These are phyloP conservation scores for Xestobium rufovillosum DNA, from an alignment of 2,888 invertebrate genomes.

Conservation along the genomic window DNA sequence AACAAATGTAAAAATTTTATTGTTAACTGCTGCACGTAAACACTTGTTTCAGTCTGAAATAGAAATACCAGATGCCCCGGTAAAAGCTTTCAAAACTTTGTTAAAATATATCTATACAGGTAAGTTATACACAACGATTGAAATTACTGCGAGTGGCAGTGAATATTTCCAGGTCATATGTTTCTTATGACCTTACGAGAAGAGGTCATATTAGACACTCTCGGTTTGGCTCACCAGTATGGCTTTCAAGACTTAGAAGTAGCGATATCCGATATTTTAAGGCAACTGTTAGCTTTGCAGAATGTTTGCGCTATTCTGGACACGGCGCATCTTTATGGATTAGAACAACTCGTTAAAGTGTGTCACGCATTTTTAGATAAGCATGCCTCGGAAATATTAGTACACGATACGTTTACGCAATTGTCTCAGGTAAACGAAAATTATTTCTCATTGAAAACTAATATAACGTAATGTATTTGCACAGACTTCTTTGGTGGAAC, in stretches of 20 bases:
- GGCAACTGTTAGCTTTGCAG: constrained; percentile 74
- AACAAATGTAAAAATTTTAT: constrained; percentile 5
- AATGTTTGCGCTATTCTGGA: constrained; percentile 96
- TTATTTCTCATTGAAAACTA: neutral
- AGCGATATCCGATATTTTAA: constrained; percentile 87
- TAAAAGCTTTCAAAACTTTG: constrained; percentile 81
- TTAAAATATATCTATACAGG: constrained; percentile 95
- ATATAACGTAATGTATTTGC: constrained; percentile 20
- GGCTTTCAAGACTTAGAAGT: constrained; percentile 87
- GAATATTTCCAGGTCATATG: constrained; percentile 51
- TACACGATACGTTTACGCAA: constrained; percentile 74
- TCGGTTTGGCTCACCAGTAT: constrained; percentile 91
- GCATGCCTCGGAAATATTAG: constrained; percentile 77
- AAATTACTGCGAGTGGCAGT: neutral
- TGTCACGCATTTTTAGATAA: constrained; percentile 88
- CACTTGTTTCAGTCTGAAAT: constrained; percentile 67
- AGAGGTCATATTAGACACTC: constrained; percentile 61
- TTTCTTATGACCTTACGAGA: constrained; percentile 58
- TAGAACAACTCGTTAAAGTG: constrained; percentile 61
- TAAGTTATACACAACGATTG: constrained; percentile 26
- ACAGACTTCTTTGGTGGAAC: constrained; percentile 70
- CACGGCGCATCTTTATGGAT: constrained; percentile 70
- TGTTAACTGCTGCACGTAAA: constrained; percentile 16
- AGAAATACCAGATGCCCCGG: constrained; percentile 72
- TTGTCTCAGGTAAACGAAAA: constrained; percentile 64